A percentile compares a stretch with the other conserved stretches of the same genome.
Conservation (phyloP, 2,888 invertebrate species). For the Acleris laterana region DNA sequence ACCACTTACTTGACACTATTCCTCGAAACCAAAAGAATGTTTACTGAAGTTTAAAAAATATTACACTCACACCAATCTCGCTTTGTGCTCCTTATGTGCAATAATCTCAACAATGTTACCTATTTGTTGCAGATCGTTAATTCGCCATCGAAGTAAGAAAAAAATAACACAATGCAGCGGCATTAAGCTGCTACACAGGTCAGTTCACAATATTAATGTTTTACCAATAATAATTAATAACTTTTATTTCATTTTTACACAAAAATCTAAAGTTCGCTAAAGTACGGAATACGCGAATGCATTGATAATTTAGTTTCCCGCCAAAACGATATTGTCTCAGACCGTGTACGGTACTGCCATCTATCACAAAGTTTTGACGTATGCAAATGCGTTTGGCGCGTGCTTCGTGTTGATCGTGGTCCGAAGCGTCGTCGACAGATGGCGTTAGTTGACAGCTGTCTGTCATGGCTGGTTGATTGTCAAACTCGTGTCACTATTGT, state of each 20-base stretch:
- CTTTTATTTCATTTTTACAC: no score
- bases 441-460: constrained; percentile 54
- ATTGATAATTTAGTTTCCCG: constrained; percentile 30
- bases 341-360: constrained; percentile 52
- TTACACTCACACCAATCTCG: no score
- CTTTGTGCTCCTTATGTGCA: neutral
- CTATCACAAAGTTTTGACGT: constrained; percentile 53
- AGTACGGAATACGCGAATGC: no score
- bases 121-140: constrained; percentile 49
- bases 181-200: constrained; percentile 79
- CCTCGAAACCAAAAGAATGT: no score
- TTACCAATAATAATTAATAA: no score
- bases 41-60: no score
- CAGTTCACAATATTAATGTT: constrained; percentile 31
- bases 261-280: no score
- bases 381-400: constrained; percentile 58
- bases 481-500: constrained; percentile 63
- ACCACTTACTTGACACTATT: no score
- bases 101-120: neutral
- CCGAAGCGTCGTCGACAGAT: constrained; percentile 55
- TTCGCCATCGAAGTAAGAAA: constrained; percentile 45
- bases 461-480: constrained; percentile 52
- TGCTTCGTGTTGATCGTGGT: constrained; percentile 35
- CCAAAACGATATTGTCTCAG: constrained; percentile 7
- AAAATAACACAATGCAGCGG: constrained; percentile 72